A percentile compares a stretch with the other conserved stretches of the same genome.
Conservation (phyloP, 2,113 vertebrate genomes). For the Glaucomys volans region DNA sequence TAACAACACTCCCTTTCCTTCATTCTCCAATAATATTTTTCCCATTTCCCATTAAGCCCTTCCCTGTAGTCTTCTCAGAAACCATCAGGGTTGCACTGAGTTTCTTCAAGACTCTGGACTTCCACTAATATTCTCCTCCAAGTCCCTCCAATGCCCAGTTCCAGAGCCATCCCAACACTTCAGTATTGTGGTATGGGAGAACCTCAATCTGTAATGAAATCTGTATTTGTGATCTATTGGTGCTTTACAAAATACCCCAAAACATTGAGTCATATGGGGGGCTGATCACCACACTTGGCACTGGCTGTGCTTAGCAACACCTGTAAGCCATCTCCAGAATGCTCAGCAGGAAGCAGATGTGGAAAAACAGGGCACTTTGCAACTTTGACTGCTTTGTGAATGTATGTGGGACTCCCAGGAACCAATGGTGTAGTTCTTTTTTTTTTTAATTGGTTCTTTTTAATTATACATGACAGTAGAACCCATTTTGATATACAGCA, state of each 20-base stretch:
- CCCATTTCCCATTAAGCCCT: constrained; percentile 15
- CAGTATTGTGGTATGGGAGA: constrained; percentile 35
- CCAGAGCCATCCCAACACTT: background rate
- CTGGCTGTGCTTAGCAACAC: background rate
- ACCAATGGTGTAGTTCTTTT: background rate
- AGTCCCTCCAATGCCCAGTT: background rate
- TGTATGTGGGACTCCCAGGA: background rate
- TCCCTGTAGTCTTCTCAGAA: background rate
- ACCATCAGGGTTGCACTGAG: background rate
- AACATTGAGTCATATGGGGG: background rate
- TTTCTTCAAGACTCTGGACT: constrained; percentile 14
- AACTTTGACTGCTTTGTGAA: background rate
- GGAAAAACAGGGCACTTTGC: background rate
- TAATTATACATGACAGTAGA: too few relatives aligned
- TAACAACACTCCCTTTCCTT: background rate
- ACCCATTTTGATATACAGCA: too few relatives aligned
- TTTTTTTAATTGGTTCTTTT: too few relatives aligned
- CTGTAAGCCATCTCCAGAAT: background rate
- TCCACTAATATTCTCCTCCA: background rate
- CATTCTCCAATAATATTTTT: background rate
- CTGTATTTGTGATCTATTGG: background rate
- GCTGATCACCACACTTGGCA: background rate
- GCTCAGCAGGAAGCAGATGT: background rate
- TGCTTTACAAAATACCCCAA: background rate
- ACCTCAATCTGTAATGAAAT: background rate